Base-by-base conservation (phyloP, 1,140 invertebrate species). In the Nebria ingens region DNA sequence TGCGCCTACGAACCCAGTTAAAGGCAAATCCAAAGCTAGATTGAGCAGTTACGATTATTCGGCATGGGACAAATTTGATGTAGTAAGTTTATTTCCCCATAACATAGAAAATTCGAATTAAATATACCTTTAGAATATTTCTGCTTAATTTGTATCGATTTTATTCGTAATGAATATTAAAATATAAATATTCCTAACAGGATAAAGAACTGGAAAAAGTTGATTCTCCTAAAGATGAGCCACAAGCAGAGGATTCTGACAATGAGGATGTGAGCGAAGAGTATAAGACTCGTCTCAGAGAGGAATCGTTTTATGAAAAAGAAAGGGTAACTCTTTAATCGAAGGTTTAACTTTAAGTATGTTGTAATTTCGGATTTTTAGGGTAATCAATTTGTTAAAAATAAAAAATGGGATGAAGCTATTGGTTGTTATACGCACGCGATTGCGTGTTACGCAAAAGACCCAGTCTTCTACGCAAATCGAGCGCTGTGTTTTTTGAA, bases 401-500 rank as follows among this genome's bases (percentile, higher is more conserved):
- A 79, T 34, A 78, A 84, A 58, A 80, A 89, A 60, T 93, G 86
- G 80, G 75, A 81, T 21, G 79, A 85, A 60, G 93, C 92, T 0
- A 84, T 94, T 59, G 69, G 81, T 9, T 84, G 82, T 59, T 97
- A 96, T 65, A 86, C 80, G 20, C 71, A 81, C 64, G 92, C 91
- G 11, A 86, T 94, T 45, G 75, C 82, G 56, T 69, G 82, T 34
- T 86, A 89, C 67, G 78, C 85, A 6, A 76, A 82, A 56, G 91
- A 95, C 73, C 80, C 91, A 4, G 76, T 90, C 4, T 87, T 89
- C 64, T 91, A 82, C 67, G 88, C 89, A 6, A 97, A 97, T 73
- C 76, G 93, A 64, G 92, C 89, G 6, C 77, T 95, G 56, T 93
- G 92, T 60, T 82, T 87, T 61, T 73, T 96, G 11, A 94, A 93